phyloP scores from a whole-genome alignment of 2,797 vertebrate species.

The Helarctos malayanus region DNA sequence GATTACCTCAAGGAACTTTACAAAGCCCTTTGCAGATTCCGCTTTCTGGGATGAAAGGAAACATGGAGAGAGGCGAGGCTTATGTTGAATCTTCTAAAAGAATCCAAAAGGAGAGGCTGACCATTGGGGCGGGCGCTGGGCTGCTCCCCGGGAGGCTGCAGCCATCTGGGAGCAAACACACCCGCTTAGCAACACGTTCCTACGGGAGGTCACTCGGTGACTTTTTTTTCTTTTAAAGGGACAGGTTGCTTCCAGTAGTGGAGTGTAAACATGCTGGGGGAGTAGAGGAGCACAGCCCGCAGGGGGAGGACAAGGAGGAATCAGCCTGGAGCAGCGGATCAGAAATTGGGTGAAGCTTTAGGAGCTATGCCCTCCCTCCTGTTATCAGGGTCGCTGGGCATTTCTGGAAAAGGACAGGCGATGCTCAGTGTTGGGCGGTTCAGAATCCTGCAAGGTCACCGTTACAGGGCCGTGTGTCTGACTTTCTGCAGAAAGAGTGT shows the following conservation, averaged over 20 bases:
- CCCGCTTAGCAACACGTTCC: conserved; percentile 83
- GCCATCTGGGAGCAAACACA: conserved; percentile 64
- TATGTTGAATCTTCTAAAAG: neutral
- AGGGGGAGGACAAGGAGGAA: neutral
- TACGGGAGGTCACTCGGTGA: conserved; percentile 41
- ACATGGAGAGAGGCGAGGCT: neutral
- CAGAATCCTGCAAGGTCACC: rapidly evolving
- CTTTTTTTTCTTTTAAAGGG: conserved; percentile 86
- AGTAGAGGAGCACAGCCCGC: neutral
- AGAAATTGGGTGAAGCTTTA: neutral
- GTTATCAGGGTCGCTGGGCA: rapidly evolving
- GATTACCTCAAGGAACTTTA: conserved; percentile 45
- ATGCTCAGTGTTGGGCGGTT: neutral
- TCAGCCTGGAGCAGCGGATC: neutral
- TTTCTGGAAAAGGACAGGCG: neutral
- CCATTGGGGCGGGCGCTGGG: neutral
- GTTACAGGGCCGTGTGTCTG: rapidly evolving
- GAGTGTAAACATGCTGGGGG: neutral
- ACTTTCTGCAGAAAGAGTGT: neutral
- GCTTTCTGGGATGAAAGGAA: conserved; percentile 12
- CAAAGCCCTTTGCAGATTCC: conserved; percentile 41
- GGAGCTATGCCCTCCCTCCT: rapidly evolving
- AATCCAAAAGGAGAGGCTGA: conserved; percentile 14
- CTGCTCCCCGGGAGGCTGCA: conserved; percentile 51
- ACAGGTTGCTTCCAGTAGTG: conserved; percentile 47